These are phyloP conservation scores for Myotis findleyi DNA, from an alignment of 2,797 vertebrate species.

Conservation along the genomic window DNA sequence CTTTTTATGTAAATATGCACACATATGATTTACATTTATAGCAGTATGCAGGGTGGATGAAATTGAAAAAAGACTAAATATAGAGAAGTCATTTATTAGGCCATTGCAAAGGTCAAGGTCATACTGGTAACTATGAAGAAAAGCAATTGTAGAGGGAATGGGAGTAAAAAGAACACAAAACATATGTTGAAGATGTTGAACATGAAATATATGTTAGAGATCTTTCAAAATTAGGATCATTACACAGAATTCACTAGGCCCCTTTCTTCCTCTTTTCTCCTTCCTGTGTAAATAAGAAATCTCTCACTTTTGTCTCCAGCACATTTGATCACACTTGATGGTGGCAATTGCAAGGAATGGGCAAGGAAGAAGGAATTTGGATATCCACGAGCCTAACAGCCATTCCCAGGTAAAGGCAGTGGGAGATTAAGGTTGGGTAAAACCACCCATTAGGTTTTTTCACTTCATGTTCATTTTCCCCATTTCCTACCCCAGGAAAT, in stretches of 20 bases:
- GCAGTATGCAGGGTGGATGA: not conserved
- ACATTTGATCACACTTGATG: not conserved
- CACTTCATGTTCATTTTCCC: not conserved
- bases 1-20: not conserved
- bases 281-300: slow-evolving; percentile 14
- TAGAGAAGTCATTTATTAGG: not conserved
- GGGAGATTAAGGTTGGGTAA: not conserved
- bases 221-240: not conserved
- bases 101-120: not conserved
- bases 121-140: not conserved
- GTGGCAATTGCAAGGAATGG: not conserved
- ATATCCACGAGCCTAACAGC: not conserved
- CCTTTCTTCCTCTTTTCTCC: not conserved
- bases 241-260: not conserved
- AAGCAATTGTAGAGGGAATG: not conserved
- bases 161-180: not conserved
- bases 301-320: not conserved
- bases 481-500: not conserved
- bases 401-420: not conserved
- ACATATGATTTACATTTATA: not conserved
- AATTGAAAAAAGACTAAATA: not conserved
- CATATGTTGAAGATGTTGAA: not conserved
- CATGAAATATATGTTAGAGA: not conserved
- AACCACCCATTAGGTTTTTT: not conserved
- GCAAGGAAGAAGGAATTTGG: not conserved